Base-by-base conservation (phyloP, 2,797 vertebrate species). In the Garrulus glandarius region DNA sequence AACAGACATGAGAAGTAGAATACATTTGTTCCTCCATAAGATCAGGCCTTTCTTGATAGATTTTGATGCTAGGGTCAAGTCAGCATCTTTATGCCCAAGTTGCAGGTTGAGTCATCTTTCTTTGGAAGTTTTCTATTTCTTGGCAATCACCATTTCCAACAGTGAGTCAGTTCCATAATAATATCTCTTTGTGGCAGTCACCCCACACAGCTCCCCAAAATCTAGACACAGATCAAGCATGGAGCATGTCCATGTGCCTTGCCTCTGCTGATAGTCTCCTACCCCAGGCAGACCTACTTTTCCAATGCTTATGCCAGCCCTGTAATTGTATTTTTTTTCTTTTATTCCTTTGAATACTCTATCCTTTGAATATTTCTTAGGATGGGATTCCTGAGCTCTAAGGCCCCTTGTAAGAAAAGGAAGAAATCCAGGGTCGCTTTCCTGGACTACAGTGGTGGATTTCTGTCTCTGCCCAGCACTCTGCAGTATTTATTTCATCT, bases 401-500 rank as follows among this genome's bases (percentile, higher is more conserved):
- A 71, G 20, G 8, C 3, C 6, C 13, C 65, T 81, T 75, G 23
- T 90, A 89, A 87, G 47, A 83, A 84, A 67, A 71, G 13, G 6
- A 80, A 89, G 14, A 85, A 93, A 85, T 89, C n/a, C 76, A 72
- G 22, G n/a, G 72, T 70, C 44, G 79, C 53, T 94, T 89, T 82
- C 53, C 61, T 27, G 9, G 46, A 47, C 30, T 50, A 30, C 26
- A 84, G 6, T n/a, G 15, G 14, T 61, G 43, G 27, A 70, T 90
- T 90, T 79, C 23, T 84, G 34, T 41, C 56, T 68, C 59, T 74
- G 21, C 26, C 56, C n/a, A 81, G n/a, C 6, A 78, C n/a, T 49
- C 20, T 46, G 24, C 27, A 49, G 41, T 32, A 81, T 92, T 95
- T 95, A 76, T 94, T 92, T 74, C 8, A 39, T 34, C 55, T 79